Evolutionary conservation across 2,113 vertebrate genomes (phyloP).

Genomic region (Chaetodon auriga): DNA sequence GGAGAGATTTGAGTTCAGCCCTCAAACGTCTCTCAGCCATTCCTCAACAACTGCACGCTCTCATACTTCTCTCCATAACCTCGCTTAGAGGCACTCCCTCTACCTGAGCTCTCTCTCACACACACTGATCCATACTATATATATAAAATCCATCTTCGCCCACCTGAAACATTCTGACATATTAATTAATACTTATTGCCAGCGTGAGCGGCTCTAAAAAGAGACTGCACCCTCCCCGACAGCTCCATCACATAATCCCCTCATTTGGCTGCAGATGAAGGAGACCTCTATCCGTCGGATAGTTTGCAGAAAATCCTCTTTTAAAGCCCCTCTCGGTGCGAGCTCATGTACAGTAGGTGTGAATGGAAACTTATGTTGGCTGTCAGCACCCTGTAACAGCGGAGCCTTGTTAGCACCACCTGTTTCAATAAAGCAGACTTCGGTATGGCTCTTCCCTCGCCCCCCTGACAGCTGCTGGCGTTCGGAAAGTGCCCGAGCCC

Average conservation of each 20-base stretch:
- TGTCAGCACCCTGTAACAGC: constrained; percentile 58
- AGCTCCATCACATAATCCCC: constrained; percentile 63
- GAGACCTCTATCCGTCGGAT: constrained; percentile 30
- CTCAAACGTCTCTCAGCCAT: not conserved
- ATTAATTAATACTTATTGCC: constrained; percentile 67
- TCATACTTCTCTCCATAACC: not conserved
- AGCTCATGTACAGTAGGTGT: constrained; percentile 62
- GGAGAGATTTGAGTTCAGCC: too few species aligned
- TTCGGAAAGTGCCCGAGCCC: not conserved
- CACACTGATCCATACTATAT: not conserved
- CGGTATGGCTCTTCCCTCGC: constrained; percentile 9
- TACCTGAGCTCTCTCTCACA: constrained; percentile 1
- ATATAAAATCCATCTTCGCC: constrained; percentile 51
- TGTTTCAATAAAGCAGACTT: constrained; percentile 60
- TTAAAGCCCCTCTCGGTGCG: constrained; percentile 31
- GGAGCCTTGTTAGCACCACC: constrained; percentile 74
- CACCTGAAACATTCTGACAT: constrained; percentile 66
- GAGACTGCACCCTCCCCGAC: constrained; percentile 42
- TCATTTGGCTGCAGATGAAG: constrained; percentile 71
- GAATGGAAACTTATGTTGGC: constrained; percentile 56
- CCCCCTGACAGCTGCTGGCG: constrained; percentile 59
- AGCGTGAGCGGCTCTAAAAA: constrained; percentile 54
- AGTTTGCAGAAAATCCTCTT: constrained; percentile 58
- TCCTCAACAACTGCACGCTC: not conserved
- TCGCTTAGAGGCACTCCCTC: not conserved